A percentile compares a stretch with the other conserved stretches of the same genome.
phyloP scores from a whole-genome alignment of 2,888 invertebrate species.

The Andrena hattorfiana region DNA sequence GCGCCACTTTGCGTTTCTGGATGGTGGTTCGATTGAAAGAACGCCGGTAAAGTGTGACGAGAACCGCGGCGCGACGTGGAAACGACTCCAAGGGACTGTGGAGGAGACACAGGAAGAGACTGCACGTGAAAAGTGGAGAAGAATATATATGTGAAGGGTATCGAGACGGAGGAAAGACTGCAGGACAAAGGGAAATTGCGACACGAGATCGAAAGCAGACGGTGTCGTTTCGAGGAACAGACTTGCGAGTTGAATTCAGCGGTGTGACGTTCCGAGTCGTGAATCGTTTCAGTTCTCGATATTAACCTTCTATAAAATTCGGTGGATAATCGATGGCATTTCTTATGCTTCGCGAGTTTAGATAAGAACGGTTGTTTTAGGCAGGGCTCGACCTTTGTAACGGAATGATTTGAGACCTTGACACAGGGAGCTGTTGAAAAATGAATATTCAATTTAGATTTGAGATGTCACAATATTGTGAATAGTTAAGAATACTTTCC shows the following conservation, averaged over 20 bases:
- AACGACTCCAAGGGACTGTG: not conserved
- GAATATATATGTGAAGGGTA: constrained; percentile 4
- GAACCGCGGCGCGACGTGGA: not conserved
- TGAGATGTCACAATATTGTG: too few species aligned
- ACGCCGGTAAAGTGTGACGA: not conserved
- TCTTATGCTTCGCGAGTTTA: not conserved
- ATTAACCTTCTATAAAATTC: not conserved
- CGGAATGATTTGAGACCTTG: not conserved
- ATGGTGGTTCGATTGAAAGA: not conserved
- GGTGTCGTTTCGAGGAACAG: constrained; percentile 9
- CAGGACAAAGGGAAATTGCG: not conserved
- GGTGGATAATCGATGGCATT: not conserved
- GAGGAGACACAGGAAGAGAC: not conserved
- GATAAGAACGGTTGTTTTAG: not conserved
- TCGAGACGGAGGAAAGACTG: not conserved
- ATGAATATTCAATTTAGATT: not conserved
- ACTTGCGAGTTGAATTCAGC: not conserved
- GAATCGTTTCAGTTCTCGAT: not conserved
- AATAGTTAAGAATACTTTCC: not conserved
- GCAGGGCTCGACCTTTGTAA: not conserved
- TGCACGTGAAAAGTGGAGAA: not conserved
- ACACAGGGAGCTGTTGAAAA: not conserved
- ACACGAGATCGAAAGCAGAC: constrained; percentile 16
- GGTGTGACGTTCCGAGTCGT: not conserved
- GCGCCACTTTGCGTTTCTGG: constrained; percentile 15